These are phyloP conservation scores for Pissodes strobi DNA, from an alignment of 1,140 invertebrate genomes.

Conservation along the genomic window DNA sequence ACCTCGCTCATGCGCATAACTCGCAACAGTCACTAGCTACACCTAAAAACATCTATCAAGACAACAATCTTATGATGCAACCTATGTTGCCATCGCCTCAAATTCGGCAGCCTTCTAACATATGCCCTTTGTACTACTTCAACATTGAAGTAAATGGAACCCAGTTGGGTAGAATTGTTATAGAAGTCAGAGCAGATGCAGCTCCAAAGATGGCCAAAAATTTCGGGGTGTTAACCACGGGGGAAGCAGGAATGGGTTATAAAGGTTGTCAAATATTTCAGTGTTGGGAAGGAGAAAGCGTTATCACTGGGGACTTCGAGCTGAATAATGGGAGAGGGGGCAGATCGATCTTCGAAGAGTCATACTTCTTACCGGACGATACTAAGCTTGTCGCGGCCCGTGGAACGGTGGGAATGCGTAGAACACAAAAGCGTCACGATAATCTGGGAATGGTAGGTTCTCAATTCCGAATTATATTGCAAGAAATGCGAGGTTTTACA, in stretches of 20 bases:
- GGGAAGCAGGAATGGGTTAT: constrained; percentile 78
- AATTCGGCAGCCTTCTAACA: constrained; percentile 59
- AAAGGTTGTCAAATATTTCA: constrained; percentile 80
- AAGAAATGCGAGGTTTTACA: constrained; percentile 80
- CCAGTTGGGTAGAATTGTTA: constrained; percentile 74
- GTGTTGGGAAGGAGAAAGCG: constrained; percentile 80
- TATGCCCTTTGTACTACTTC: constrained; percentile 75
- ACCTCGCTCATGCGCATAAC: constrained; percentile 49
- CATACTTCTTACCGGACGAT: constrained; percentile 81
- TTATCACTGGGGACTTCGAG: constrained; percentile 81
- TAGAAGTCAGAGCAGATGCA: constrained; percentile 81
- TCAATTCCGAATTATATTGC: constrained; percentile 80
- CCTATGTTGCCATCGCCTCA: constrained; percentile 56
- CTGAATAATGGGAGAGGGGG: constrained; percentile 80
- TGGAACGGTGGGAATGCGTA: constrained; percentile 80
- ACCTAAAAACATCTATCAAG: constrained; percentile 50
- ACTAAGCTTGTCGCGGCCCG: constrained; percentile 75
- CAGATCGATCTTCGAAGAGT: constrained; percentile 75
- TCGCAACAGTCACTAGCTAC: constrained; percentile 51
- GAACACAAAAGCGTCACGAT: constrained; percentile 79
- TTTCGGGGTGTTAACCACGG: constrained; percentile 79
- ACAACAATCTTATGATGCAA: constrained; percentile 51
- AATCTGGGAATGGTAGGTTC: constrained; percentile 81
- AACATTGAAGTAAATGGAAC: constrained; percentile 76
- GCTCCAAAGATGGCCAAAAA: constrained; percentile 92